These are phyloP conservation scores for Calcarius lapponicus DNA, from an alignment of 2,797 vertebrate species.

Conservation along the genomic window DNA sequence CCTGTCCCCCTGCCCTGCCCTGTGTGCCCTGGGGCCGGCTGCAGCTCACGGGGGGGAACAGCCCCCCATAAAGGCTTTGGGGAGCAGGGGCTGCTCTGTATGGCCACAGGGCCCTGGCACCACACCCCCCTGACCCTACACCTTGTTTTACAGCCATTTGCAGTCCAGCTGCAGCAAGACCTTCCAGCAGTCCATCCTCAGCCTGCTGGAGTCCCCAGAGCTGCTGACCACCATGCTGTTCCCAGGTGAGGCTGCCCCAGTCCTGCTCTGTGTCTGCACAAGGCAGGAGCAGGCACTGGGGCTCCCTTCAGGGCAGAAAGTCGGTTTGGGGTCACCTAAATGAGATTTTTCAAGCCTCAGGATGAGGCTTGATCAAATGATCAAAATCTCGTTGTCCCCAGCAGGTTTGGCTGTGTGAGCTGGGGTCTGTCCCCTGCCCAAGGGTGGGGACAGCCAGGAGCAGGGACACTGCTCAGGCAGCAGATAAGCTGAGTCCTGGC, in stretches of 20 bases:
- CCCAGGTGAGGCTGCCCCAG: constrained; percentile 79
- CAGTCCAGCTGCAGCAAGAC: constrained; percentile 89
- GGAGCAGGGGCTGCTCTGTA: not conserved
- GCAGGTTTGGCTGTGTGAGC: not conserved
- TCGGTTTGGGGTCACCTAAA: not conserved
- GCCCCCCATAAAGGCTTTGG: fast-evolving
- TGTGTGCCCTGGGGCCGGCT: fast-evolving
- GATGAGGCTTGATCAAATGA: too few relatives aligned
- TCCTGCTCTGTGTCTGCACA: not conserved
- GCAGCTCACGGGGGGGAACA: not conserved
- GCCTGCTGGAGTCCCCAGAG: constrained; percentile 89
- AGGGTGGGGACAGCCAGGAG: not conserved
- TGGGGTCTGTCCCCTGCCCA: not conserved
- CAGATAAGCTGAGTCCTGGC: not conserved
- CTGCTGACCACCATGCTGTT: constrained; percentile 92
- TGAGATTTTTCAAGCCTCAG: not conserved
- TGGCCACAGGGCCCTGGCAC: not conserved
- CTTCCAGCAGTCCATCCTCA: constrained; percentile 89
- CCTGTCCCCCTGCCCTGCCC: not conserved
- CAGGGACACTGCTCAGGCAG: fast-evolving
- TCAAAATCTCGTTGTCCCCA: fast-evolving
- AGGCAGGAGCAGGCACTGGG: not conserved
- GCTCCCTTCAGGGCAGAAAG: not conserved
- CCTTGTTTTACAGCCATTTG: constrained; percentile 81
- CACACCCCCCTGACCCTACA: not conserved